These are phyloP conservation scores for Drosophila prostipennis DNA, from an alignment of 2,888 invertebrate genomes.

Conservation along the genomic window DNA sequence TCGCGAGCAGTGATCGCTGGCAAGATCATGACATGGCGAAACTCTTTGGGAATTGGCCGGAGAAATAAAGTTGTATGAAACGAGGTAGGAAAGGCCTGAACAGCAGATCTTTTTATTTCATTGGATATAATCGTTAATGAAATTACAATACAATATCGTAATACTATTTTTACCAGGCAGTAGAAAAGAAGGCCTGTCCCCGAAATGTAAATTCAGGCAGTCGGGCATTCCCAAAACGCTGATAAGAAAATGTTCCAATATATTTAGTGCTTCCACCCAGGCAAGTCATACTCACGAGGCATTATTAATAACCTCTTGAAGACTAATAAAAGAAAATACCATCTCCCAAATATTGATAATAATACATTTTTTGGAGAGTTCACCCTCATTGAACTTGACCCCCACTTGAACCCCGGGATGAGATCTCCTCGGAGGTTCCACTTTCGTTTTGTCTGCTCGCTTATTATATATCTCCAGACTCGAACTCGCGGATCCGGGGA, in stretches of 20 bases:
- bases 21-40: constrained; percentile 59
- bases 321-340: neutral
- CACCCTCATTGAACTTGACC: constrained; percentile 41
- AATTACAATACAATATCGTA: no score
- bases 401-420: constrained; percentile 32
- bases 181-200: neutral
- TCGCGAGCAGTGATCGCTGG: constrained; percentile 23
- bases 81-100: neutral
- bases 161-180: no score
- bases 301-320: constrained; percentile 28
- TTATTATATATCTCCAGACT: constrained; percentile 51
- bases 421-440: constrained; percentile 31
- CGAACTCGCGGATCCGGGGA: constrained; percentile 23
- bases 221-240: neutral
- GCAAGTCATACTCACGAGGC: neutral
- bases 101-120: neutral
- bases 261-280: neutral
- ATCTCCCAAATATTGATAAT: constrained; percentile 44
- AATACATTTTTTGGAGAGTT: constrained; percentile 38
- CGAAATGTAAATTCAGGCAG: neutral
- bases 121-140: neutral
- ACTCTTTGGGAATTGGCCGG: constrained; percentile 33
- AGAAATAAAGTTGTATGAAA: constrained; percentile 13
- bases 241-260: neutral
- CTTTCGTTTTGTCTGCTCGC: constrained; percentile 64